phyloP scores from a whole-genome alignment of 2,888 invertebrate genomes.

The Dicyrtoma fusca region DNA sequence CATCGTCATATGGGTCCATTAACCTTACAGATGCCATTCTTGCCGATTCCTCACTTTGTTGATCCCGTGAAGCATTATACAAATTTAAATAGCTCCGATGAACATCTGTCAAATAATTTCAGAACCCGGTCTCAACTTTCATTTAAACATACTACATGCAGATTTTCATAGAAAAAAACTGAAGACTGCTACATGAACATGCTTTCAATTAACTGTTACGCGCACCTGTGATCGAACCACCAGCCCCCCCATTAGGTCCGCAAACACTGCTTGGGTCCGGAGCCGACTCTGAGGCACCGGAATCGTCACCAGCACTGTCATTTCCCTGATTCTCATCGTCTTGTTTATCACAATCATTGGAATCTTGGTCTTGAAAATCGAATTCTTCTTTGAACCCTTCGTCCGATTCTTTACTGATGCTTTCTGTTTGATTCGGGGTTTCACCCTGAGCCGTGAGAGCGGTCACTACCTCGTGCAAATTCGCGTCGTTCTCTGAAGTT shows the following conservation, averaged over 20 bases:
- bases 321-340: not conserved
- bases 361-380: not conserved
- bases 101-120: slow-evolving; percentile 37
- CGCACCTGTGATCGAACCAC: not conserved
- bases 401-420: not conserved
- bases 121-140: not conserved
- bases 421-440: not conserved
- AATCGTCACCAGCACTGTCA: not conserved
- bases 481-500: not conserved
- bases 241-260: not conserved
- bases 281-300: not conserved
- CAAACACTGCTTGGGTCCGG: not conserved
- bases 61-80: slow-evolving; percentile 46
- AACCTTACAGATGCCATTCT: slow-evolving; percentile 12
- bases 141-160: too few relatives aligned
- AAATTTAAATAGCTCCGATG: slow-evolving; percentile 54
- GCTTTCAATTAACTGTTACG: not conserved
- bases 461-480: not conserved
- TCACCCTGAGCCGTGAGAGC: not conserved
- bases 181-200: not conserved
- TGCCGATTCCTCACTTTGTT: slow-evolving; percentile 20
- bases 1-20: slow-evolving; percentile 49
- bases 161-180: too few relatives aligned
- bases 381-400: not conserved
- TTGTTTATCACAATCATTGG: not conserved